Conservation (phyloP, 2,888 invertebrate species). For the Euclidia mi region DNA sequence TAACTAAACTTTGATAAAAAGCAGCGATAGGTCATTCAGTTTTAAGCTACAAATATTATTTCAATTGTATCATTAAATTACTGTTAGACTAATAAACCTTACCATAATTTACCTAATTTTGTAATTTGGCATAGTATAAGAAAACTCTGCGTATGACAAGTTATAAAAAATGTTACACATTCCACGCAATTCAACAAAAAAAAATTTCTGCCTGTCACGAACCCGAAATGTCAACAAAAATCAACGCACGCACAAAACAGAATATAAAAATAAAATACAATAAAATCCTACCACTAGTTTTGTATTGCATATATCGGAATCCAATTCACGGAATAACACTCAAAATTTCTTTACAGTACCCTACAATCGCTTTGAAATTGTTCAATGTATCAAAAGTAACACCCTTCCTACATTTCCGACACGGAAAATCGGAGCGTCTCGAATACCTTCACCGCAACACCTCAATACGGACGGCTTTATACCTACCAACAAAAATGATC, state of each 20-base stretch:
- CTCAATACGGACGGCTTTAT: constrained; percentile 55
- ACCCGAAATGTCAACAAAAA: neutral
- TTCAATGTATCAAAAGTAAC: constrained; percentile 37
- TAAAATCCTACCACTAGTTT: neutral
- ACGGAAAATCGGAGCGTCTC: constrained; percentile 35
- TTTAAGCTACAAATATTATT: too few species aligned
- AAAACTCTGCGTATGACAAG: too few species aligned
- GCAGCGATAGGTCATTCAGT: too few species aligned
- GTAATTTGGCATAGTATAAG: too few species aligned
- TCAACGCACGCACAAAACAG: neutral
- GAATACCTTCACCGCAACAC: constrained; percentile 43
- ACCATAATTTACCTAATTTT: too few species aligned
- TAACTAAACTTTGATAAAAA: too few species aligned
- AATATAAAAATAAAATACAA: neutral
- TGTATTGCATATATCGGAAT: neutral
- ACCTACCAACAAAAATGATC: constrained; percentile 70
- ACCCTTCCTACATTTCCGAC: constrained; percentile 36
- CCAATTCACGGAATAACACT: neutral
- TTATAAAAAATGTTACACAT: too few species aligned
- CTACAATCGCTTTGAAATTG: constrained; percentile 14
- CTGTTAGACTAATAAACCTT: too few species aligned
- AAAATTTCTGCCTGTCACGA: too few species aligned
- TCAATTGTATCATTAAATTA: too few species aligned
- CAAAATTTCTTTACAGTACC: constrained; percentile 1
- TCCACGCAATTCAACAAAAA: too few species aligned